These are phyloP conservation scores for Paradoxurus hermaphroditus DNA, from an alignment of 2,113 vertebrate genomes.

Conservation along the genomic window DNA sequence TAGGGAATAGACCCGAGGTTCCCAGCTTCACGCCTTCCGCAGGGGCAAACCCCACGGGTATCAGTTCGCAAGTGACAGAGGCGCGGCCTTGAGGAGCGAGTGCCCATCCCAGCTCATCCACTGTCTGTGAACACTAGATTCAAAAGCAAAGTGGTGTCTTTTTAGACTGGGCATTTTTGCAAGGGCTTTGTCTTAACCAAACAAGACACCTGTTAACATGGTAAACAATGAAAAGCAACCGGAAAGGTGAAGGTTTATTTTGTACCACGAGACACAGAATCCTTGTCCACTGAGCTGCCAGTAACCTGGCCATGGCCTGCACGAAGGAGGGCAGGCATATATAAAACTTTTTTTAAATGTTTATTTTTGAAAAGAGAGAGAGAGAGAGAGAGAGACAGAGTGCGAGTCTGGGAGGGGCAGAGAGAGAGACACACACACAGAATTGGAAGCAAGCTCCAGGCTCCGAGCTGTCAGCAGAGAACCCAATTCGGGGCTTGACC, in stretches of 20 bases:
- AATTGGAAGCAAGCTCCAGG: no score
- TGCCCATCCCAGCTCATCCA: background rate
- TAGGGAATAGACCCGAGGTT: background rate
- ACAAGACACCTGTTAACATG: background rate
- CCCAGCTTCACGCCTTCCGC: background rate
- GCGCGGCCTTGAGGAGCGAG: background rate
- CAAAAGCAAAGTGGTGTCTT: background rate
- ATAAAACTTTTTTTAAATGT: background rate
- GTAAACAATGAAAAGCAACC: background rate
- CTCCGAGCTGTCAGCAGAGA: no score
- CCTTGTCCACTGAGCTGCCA: no score
- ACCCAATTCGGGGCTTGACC: no score
- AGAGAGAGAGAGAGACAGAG: no score
- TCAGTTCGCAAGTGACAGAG: accelerated
- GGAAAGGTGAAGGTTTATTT: background rate
- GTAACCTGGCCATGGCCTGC: background rate
- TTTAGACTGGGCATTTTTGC: background rate
- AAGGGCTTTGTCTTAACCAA: background rate
- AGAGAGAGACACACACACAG: no score
- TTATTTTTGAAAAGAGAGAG: no score
- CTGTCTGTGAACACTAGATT: background rate
- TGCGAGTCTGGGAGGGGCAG: no score
- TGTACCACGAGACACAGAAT: background rate
- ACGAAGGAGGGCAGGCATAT: background rate
- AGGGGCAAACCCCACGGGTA: accelerated